Percentiles rank a stretch among this genome's conserved stretches.
Conservation (phyloP, 2,888 invertebrate genomes). For the Oeneis ivallda region DNA sequence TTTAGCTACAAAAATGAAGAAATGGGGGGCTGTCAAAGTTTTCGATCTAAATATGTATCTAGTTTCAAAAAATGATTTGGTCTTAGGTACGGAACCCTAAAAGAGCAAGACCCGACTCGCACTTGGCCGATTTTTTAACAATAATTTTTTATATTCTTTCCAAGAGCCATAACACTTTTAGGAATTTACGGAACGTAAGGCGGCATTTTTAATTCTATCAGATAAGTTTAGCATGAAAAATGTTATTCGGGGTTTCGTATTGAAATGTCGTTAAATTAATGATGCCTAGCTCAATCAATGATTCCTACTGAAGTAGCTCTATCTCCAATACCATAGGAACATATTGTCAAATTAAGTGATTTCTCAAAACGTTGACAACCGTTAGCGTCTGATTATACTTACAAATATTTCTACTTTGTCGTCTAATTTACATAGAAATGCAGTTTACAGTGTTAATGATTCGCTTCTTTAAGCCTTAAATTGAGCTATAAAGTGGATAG, state of each 20-base stretch:
- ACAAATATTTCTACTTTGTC: constrained; percentile 16
- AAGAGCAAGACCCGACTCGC: too few species aligned
- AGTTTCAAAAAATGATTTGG: too few species aligned
- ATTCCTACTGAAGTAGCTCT: not conserved
- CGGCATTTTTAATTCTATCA: too few species aligned
- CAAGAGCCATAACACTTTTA: too few species aligned
- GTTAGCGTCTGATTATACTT: constrained; percentile 25
- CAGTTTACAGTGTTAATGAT: constrained; percentile 20
- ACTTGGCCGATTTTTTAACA: too few species aligned
- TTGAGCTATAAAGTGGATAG: constrained; percentile 12
- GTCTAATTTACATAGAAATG: constrained; percentile 23
- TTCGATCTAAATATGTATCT: too few species aligned
- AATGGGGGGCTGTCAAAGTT: too few species aligned
- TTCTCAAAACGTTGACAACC: constrained; percentile 12
- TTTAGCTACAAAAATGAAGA: too few species aligned
- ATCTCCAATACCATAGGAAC: not conserved
- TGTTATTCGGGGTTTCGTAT: not conserved
- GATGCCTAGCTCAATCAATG: not conserved
- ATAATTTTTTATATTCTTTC: too few species aligned
- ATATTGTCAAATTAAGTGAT: constrained; percentile 18
- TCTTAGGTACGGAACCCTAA: too few species aligned
- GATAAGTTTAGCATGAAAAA: not conserved
- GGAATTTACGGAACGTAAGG: too few species aligned
- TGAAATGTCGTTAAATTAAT: not conserved
- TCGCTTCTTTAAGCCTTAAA: not conserved